Evolutionary conservation across 1,140 invertebrate genomes (phyloP).

Genomic region (Drosophila albomicans): DNA sequence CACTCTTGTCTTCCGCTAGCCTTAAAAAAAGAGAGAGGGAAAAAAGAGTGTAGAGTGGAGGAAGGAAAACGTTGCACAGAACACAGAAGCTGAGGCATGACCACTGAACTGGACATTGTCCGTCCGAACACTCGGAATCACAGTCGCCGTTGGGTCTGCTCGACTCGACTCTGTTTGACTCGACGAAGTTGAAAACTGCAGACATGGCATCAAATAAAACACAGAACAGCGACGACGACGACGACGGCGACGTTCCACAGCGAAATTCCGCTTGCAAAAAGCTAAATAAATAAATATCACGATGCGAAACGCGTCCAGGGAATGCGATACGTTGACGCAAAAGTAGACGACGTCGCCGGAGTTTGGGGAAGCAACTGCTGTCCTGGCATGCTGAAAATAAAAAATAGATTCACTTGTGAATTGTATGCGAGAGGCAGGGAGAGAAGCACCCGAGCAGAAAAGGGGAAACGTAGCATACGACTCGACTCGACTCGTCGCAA

Average conservation of each 20-base stretch:
- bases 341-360: background rate
- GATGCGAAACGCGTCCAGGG: constrained; percentile 28
- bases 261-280: constrained; percentile 60
- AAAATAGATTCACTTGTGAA: constrained; percentile 65
- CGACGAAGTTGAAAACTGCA: constrained; percentile 66
- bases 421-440: background rate
- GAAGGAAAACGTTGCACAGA: constrained; percentile 25
- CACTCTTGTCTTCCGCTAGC: background rate
- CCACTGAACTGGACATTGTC: constrained; percentile 75
- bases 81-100: constrained; percentile 48
- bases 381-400: constrained; percentile 39
- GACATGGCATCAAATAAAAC: constrained; percentile 77
- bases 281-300: constrained; percentile 81
- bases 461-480: constrained; percentile 24
- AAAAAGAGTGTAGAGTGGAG: background rate
- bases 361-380: background rate
- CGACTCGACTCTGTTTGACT: background rate
- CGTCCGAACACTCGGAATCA: constrained; percentile 22
- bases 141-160: constrained; percentile 38
- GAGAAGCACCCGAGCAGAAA: background rate
- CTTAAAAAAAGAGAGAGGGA: background rate
- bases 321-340: background rate
- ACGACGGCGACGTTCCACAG: constrained; percentile 38
- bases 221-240: constrained; percentile 24
- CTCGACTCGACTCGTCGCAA: background rate